Base-by-base conservation (phyloP, 1,140 invertebrate genomes). In the Trypoxylus dichotomus region DNA sequence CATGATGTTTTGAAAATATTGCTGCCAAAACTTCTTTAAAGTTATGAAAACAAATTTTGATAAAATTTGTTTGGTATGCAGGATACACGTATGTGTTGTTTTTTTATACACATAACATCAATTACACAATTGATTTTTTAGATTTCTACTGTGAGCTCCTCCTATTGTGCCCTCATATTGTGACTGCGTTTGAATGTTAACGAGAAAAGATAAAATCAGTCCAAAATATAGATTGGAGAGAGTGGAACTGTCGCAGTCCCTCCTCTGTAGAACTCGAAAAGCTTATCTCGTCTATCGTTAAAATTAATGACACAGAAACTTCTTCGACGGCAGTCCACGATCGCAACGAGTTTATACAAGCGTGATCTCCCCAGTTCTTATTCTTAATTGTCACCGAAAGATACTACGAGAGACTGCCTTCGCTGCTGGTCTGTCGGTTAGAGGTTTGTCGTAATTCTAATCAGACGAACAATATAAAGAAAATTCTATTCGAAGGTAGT, bases 201-300 rank as follows among this genome's bases (percentile, higher is more conserved):
- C 47, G 47, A 19, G 47, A 54, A 54, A 19, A 54, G 47, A 54
- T 54, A 54, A 54, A 15, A 54, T 54, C 47, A n/a, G 47, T 54
- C 19, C 47, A 54, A 54, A 54, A 54, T 54, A 54, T 54, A 54
- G 6, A 54, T n/a, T 54, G 47, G 47, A 54, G 19, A 2, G n/a
- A 54, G 47, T 19, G 13, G 10, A n/a, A 54, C 47, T 54, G 47
- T 19, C n/a, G n/a, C 47, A 54, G 47, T 54, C 19, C 19, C 15
- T 54, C 47, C 6, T 54, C 47, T 3, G 5, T 7, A 15, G n/a
- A 19, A n/a, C 47, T n/a, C 47, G 11, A 15, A 54, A 54, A 25
- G 24, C 60, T 68, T 68, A 68, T 68, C 47, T 54, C 60, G 60
- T 11, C 21, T 68, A 68, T 68, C 60, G 60, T 68, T 68, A 68